Evolutionary conservation across 2,113 vertebrate species (phyloP).

Genomic region (Protobothrops flavoviridis): DNA sequence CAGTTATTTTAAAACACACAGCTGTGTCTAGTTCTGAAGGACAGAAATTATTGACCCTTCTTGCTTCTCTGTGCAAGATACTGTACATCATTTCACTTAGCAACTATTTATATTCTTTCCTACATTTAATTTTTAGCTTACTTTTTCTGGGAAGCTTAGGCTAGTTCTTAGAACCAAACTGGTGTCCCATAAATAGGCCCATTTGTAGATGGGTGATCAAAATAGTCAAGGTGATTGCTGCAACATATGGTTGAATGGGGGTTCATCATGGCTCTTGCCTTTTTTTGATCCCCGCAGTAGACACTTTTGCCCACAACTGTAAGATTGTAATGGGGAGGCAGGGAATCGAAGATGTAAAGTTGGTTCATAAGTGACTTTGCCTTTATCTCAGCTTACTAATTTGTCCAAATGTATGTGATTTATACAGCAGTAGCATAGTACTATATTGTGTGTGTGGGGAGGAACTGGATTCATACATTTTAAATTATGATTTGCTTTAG

Average conservation of each 20-base stretch:
- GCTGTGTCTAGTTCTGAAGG: not conserved
- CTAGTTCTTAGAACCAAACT: not conserved
- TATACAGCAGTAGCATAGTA: not conserved
- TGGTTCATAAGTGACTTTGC: not conserved
- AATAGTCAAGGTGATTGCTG: not conserved
- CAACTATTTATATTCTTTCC: not conserved
- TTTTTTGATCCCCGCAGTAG: not conserved
- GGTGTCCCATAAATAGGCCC: not conserved
- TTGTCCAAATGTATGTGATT: not conserved
- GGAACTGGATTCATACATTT: not conserved
- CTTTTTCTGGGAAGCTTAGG: not conserved
- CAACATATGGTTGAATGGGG: not conserved
- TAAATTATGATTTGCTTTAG: not conserved
- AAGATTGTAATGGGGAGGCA: not conserved
- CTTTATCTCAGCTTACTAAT: not conserved
- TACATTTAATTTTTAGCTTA: not conserved
- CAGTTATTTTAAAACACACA: not conserved
- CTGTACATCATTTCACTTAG: not conserved
- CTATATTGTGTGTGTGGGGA: not conserved
- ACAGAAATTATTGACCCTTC: constrained; percentile 27
- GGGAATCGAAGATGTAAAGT: not conserved
- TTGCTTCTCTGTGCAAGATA: fast-evolving
- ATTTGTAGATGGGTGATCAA: not conserved
- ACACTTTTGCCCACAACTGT: not conserved
- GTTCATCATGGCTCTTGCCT: not conserved